These are phyloP conservation scores for Elachura formosa DNA, from an alignment of 2,113 vertebrate species.

Conservation along the genomic window DNA sequence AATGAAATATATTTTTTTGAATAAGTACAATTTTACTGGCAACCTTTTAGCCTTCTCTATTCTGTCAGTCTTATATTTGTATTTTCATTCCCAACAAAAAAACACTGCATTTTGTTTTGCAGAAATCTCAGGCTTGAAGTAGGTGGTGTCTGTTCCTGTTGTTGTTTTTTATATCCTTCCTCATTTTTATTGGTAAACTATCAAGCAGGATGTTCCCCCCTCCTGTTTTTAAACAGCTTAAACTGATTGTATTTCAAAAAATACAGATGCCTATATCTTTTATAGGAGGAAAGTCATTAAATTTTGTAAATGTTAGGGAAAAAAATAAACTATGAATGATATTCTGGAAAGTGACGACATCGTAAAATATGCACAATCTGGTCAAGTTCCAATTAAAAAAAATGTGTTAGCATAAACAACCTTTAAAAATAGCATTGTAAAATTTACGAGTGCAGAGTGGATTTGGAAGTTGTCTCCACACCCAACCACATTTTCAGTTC, in stretches of 20 bases:
- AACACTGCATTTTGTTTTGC: not conserved
- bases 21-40: not conserved
- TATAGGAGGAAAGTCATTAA: conserved; percentile 43
- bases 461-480: not conserved
- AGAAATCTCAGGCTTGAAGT: not conserved
- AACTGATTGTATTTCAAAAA: conserved; percentile 45
- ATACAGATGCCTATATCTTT: conserved; percentile 34
- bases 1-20: not conserved
- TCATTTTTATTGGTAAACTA: conserved; percentile 40
- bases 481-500: conserved; percentile 17
- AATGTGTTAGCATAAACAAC: conserved; percentile 54
- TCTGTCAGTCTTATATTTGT: not conserved
- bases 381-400: conserved; percentile 60
- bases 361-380: conserved; percentile 49
- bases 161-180: not conserved
- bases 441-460: not conserved
- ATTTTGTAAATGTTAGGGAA: conserved; percentile 30
- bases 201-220: conserved; percentile 13
- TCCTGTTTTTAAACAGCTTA: conserved; percentile 38
- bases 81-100: not conserved
- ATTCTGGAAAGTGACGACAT: conserved; percentile 31
- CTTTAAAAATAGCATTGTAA: conserved; percentile 44
- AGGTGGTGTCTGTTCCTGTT: not conserved
- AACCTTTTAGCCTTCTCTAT: not conserved
- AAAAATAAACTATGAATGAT: conserved; percentile 35